Evolutionary conservation across 2,888 invertebrate genomes (phyloP), one percentile per base, ranked within the genome.

Genomic region (Thyatira batis): DNA sequence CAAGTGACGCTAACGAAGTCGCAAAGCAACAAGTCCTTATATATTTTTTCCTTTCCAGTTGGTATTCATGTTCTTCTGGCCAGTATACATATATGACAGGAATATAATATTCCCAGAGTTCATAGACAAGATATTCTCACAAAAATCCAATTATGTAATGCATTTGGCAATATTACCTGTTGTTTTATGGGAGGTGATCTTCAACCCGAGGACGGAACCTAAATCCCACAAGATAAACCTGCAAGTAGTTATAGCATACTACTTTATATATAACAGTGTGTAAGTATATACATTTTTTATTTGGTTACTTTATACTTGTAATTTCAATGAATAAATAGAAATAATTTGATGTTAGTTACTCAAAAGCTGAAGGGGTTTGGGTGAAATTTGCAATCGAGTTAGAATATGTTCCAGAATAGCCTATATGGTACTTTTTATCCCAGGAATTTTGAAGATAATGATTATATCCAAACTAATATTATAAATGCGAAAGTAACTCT

Each of bases 1-100:
- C n/a, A n/a, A n/a, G 3, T 6, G 23, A 23, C 23, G 23, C 23
- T 23, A 6, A 23, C 23, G 23, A 23, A 4, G 3, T 5, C n/a
- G 10, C 10, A 33, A 3, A 33, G 4, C 3, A n/a, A 33, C 10
- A 33, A 10, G 3, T n/a, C 10, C 3, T 10, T 33, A n/a, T 5
- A 10, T 52, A 43, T 51, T 56, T 20, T 49, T 56, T 54, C 45
- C 58, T 10, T 85, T 85, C 13, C 80, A 86, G 85, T 3, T 77
- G 0, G 65, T 85, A 2, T 75, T 77, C 46, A 17, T 58, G 2
- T 1, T 82, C 3, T 86, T 86, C 67, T 86, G 85, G 85, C 70
- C 83, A 0, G 23, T 85, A 6, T 85, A 71, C 55, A 33, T 82
- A 0, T 76, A 72, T 48, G 73, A 86, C 49, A 61, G 78, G 33